Evolutionary conservation across 2,888 invertebrate species (phyloP).

Genomic region (Hypomecis atomaria): DNA sequence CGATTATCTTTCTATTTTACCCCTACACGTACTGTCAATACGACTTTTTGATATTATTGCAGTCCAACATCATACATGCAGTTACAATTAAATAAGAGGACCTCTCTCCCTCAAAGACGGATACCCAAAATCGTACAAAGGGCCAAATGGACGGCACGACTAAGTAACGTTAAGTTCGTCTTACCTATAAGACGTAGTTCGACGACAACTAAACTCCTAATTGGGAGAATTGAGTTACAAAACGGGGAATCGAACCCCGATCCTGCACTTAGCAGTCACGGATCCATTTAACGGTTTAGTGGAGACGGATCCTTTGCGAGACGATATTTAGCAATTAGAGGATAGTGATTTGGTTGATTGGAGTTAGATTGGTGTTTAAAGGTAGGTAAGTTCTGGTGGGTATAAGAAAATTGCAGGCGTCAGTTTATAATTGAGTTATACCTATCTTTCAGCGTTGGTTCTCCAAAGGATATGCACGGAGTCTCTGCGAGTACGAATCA

Average conservation of each 20-base stretch:
- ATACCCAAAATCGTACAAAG: conserved; percentile 50
- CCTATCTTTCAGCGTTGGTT: too few species aligned
- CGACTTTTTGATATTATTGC: not conserved
- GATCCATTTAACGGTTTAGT: conserved; percentile 84
- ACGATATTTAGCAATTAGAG: conserved; percentile 80
- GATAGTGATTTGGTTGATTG: conserved; percentile 58
- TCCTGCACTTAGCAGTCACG: conserved; percentile 76
- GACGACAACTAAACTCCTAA: conserved; percentile 81
- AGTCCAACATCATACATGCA: conserved; percentile 8
- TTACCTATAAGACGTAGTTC: conserved; percentile 69
- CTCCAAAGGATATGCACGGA: too few species aligned
- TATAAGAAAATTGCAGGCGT: too few species aligned
- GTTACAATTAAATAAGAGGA: conserved; percentile 1
- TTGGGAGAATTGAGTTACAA: conserved; percentile 82
- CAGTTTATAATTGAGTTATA: too few species aligned
- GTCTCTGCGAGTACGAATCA: too few species aligned
- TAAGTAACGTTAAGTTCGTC: conserved; percentile 54
- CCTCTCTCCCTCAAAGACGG: conserved; percentile 32
- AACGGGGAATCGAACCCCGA: conserved; percentile 81
- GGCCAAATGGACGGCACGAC: conserved; percentile 57
- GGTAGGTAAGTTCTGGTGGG: not conserved
- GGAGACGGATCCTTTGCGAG: conserved; percentile 75
- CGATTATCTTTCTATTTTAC: too few species aligned
- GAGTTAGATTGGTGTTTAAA: conserved; percentile 13
- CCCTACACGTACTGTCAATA: too few species aligned